Percentiles rank a stretch among this genome's conserved stretches.
Evolutionary conservation across 2,797 vertebrate species (phyloP).

Genomic region (Harpagifer antarcticus): DNA sequence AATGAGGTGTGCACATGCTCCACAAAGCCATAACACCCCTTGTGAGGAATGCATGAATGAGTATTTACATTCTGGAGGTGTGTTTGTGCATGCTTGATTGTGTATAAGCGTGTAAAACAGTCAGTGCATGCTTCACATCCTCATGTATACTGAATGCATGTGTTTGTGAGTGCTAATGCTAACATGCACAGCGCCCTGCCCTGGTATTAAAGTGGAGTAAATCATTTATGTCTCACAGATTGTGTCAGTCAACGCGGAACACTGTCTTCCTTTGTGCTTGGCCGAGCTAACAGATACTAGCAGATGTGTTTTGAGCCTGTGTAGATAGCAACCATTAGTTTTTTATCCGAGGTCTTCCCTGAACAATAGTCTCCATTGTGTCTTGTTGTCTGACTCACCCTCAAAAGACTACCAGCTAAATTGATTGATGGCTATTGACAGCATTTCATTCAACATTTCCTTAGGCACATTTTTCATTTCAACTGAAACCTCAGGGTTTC

Average conservation of each 20-base stretch:
- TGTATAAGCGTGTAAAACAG: not conserved
- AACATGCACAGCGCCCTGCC: conserved; percentile 50
- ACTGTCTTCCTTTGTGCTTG: conserved; percentile 72
- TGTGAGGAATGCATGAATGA: not conserved
- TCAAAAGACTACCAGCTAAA: conserved; percentile 27
- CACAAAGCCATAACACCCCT: not conserved
- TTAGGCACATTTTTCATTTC: conserved; percentile 1
- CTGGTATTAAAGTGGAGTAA: conserved; percentile 72
- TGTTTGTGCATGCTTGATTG: conserved; percentile 5
- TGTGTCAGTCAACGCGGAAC: conserved; percentile 73
- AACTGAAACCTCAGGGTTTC: not conserved
- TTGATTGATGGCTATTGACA: conserved; percentile 37
- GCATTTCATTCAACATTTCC: conserved; percentile 19
- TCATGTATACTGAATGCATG: conserved; percentile 1
- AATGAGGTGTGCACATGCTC: conserved; percentile 20
- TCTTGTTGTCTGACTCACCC: conserved; percentile 64
- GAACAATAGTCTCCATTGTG: conserved; percentile 81
- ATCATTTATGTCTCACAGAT: conserved; percentile 74
- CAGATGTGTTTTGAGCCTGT: conserved; percentile 73
- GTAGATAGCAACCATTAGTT: conserved; percentile 78
- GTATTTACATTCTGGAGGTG: not conserved
- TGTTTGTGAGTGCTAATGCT: conserved; percentile 12
- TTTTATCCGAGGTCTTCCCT: conserved; percentile 59
- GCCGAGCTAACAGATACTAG: conserved; percentile 72
- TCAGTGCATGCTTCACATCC: not conserved